These are phyloP conservation scores for Tapirus indicus DNA, from an alignment of 2,797 vertebrate genomes.

Conservation along the genomic window DNA sequence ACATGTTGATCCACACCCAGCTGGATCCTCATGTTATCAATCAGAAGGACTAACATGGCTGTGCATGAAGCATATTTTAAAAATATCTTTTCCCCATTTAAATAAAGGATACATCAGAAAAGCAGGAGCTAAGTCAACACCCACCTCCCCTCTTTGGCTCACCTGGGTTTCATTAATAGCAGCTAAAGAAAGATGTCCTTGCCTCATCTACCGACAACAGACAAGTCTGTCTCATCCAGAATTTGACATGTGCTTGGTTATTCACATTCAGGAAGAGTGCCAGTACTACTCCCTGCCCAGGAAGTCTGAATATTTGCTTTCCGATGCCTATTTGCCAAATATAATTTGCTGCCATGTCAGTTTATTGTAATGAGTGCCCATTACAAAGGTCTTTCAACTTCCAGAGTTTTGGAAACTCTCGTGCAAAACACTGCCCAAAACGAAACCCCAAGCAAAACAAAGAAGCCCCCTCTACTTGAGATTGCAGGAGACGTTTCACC, in stretches of 20 bases:
- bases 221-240: slow-evolving; percentile 83
- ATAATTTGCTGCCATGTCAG: slow-evolving; percentile 89
- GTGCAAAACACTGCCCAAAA: slow-evolving; percentile 69
- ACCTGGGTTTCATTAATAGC: slow-evolving; percentile 25
- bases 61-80: background rate
- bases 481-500: background rate
- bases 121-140: background rate
- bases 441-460: slow-evolving; percentile 14
- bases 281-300: slow-evolving; percentile 88
- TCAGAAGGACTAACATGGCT: background rate
- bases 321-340: slow-evolving; percentile 88
- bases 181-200: slow-evolving; percentile 72
- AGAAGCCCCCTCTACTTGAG: background rate
- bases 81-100: slow-evolving; percentile 40
- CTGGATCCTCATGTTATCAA: background rate
- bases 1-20: background rate
- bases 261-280: slow-evolving; percentile 87
- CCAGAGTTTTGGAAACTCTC: slow-evolving; percentile 83
- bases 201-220: slow-evolving; percentile 77
- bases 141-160: background rate
- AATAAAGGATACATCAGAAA: slow-evolving; percentile 36
- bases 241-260: slow-evolving; percentile 84
- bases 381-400: slow-evolving; percentile 86
- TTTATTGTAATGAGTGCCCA: slow-evolving; percentile 88
- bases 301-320: slow-evolving; percentile 90